A percentile compares a stretch with the other conserved stretches of the same genome.
These are phyloP conservation scores for Zaprionus gabonicus DNA, from an alignment of 1,140 invertebrate genomes.

Conservation along the genomic window DNA sequence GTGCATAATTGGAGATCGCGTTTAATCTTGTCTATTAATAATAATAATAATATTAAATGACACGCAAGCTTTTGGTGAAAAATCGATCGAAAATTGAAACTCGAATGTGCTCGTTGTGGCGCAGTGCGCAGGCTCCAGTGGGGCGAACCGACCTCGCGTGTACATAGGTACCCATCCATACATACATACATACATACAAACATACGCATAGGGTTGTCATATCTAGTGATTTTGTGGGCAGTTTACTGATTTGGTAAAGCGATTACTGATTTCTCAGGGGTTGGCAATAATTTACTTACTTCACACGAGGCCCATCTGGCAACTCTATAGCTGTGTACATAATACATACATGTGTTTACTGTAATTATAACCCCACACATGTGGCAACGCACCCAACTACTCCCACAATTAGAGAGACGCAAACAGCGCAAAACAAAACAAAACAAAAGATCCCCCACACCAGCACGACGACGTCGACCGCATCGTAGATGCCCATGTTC, in stretches of 20 bases:
- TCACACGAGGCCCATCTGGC: no score
- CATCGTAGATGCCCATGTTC: not conserved
- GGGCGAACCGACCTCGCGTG: slow-evolving; percentile 26
- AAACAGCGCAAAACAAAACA: slow-evolving; percentile 48
- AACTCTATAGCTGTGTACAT: no score
- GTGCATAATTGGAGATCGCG: slow-evolving; percentile 70
- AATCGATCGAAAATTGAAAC: slow-evolving; percentile 62
- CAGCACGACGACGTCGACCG: slow-evolving; percentile 6
- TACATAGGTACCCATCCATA: slow-evolving; percentile 3
- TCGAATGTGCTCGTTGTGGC: slow-evolving; percentile 4
- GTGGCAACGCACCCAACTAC: slow-evolving; percentile 51
- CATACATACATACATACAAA: no score
- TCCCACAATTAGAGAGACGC: slow-evolving; percentile 47
- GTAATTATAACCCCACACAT: slow-evolving; percentile 53
- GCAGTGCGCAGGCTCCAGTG: slow-evolving; percentile 32
- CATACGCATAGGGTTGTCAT: no score
- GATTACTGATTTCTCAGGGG: no score
- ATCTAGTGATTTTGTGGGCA: no score
- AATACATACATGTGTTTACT: not conserved
- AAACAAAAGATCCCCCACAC: slow-evolving; percentile 67
- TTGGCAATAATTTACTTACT: no score
- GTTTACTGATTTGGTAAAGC: no score
- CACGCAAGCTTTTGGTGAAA: slow-evolving; percentile 48
- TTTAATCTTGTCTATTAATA: slow-evolving; percentile 44
- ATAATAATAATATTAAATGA: slow-evolving; percentile 27